These are phyloP conservation scores for Poliocrania exsul DNA, from an alignment of 2,797 vertebrate genomes.

Conservation along the genomic window DNA sequence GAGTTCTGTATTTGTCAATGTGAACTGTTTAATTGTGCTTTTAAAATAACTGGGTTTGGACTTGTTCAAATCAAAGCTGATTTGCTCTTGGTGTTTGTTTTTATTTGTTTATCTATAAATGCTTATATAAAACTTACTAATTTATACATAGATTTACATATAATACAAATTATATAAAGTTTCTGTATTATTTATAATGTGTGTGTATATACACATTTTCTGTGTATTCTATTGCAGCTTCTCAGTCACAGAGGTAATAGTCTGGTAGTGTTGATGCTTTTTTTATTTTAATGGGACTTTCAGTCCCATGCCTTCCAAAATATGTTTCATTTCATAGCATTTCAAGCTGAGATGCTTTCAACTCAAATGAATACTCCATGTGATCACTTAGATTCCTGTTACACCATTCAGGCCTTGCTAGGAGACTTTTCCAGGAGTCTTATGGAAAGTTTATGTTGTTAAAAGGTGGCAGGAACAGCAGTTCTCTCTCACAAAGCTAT, in stretches of 20 bases:
- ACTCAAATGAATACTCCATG: background rate
- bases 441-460: background rate
- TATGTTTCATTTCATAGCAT: background rate
- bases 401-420: background rate
- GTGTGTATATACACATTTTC: background rate
- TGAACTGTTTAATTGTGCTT: background rate
- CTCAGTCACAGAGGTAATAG: background rate
- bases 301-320: background rate
- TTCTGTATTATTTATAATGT: background rate
- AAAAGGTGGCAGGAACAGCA: background rate
- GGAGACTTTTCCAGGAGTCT: background rate
- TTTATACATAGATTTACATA: background rate
- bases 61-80: background rate
- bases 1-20: constrained; percentile 16
- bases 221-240: background rate
- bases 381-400: background rate
- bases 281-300: background rate
- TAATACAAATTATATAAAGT: background rate
- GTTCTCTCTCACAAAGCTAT: background rate
- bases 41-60: background rate
- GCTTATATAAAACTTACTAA: background rate
- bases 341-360: background rate
- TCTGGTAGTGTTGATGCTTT: background rate
- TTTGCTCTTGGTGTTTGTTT: background rate
- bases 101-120: background rate